Percentiles rank a stretch among this genome's conserved stretches.
phyloP scores from a whole-genome alignment of 1,140 invertebrate species.

The Drosophila oshimai region DNA sequence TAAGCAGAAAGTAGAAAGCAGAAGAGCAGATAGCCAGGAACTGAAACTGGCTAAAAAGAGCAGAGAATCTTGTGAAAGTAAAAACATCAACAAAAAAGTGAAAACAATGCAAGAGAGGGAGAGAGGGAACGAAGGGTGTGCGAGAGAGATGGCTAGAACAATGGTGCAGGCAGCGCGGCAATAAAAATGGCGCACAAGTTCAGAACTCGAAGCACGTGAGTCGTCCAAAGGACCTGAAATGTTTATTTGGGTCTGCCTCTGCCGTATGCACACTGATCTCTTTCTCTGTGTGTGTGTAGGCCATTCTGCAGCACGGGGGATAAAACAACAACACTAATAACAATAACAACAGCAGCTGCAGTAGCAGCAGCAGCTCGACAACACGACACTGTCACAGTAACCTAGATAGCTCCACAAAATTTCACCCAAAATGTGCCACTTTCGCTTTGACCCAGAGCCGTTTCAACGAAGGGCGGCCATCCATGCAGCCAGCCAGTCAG shows the following conservation, averaged over 20 bases:
- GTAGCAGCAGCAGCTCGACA: slow-evolving; percentile 42
- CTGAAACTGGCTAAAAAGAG: not conserved
- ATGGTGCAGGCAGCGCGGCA: slow-evolving; percentile 67
- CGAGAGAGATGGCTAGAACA: slow-evolving; percentile 39
- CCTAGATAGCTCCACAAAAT: slow-evolving; percentile 78
- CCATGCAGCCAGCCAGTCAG: slow-evolving; percentile 26
- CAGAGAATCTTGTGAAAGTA: slow-evolving; percentile 62
- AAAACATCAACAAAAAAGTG: slow-evolving; percentile 72
- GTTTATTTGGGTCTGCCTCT: slow-evolving; percentile 64
- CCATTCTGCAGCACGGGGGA: slow-evolving; percentile 58
- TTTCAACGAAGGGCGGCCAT: slow-evolving; percentile 63
- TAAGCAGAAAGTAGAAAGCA: slow-evolving; percentile 36
- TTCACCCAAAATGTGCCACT: slow-evolving; percentile 77
- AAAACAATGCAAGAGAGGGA: slow-evolving; percentile 16
- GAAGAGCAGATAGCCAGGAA: slow-evolving; percentile 16
- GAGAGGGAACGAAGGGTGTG: not conserved
- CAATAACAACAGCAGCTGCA: slow-evolving; percentile 18
- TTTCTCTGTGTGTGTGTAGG: slow-evolving; percentile 50
- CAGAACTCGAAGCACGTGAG: slow-evolving; percentile 71
- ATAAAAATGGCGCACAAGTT: slow-evolving; percentile 81
- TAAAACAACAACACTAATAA: slow-evolving; percentile 42
- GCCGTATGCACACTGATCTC: slow-evolving; percentile 40
- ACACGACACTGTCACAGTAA: slow-evolving; percentile 72
- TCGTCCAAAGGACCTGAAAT: slow-evolving; percentile 62
- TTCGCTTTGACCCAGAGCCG: slow-evolving; percentile 77